phyloP scores from a whole-genome alignment of 1,140 invertebrate species.

The Triops longicaudatus region DNA sequence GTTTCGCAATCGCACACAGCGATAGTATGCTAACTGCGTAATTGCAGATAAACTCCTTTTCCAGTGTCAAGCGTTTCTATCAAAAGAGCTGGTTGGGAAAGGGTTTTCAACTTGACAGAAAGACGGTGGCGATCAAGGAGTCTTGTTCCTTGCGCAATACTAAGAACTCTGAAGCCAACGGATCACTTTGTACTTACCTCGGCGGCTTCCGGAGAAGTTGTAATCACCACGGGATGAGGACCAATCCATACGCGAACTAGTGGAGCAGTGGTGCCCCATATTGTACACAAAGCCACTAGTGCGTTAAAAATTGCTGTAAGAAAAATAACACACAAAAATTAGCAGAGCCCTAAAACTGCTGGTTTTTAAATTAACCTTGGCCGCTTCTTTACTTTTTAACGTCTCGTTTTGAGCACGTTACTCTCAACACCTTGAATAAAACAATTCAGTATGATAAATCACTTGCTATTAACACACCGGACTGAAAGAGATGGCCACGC shows the following conservation, averaged over 20 bases:
- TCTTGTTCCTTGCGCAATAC: neutral
- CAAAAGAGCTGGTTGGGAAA: too few species aligned
- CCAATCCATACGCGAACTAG: constrained; percentile 26
- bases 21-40: too few species aligned
- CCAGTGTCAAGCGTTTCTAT: neutral
- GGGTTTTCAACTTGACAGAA: too few species aligned
- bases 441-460: too few species aligned
- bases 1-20: too few species aligned
- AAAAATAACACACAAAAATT: neutral
- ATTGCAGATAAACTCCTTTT: neutral
- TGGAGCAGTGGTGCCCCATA: constrained; percentile 16
- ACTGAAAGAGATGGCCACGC: too few species aligned
- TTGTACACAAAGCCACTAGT: neutral
- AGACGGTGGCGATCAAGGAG: neutral
- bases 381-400: neutral
- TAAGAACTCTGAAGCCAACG: neutral
- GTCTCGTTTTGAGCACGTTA: too few species aligned
- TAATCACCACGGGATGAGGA: constrained; percentile 21
- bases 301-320: neutral
- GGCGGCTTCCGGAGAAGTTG: neutral
- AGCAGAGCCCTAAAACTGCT: neutral
- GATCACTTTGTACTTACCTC: constrained; percentile 17
- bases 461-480: too few species aligned
- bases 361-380: neutral
- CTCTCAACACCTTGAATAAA: too few species aligned